phyloP scores from a whole-genome alignment of 2,888 invertebrate genomes.

The Palloptera scutellata region DNA sequence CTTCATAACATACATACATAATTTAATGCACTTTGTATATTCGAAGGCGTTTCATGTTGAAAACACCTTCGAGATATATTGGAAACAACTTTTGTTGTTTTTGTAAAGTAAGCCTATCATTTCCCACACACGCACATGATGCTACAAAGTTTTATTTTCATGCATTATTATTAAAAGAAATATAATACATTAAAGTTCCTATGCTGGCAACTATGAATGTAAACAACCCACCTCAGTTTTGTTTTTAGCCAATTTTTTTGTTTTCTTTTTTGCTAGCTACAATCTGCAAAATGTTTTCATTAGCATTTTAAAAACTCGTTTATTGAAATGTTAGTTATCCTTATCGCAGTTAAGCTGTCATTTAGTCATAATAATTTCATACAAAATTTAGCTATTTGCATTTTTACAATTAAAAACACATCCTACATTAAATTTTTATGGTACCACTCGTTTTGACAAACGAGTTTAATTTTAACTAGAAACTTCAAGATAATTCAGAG shows the following conservation, averaged over 20 bases:
- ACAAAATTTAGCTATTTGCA: no score
- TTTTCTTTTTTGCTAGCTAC: slow-evolving; percentile 12
- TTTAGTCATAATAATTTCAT: slow-evolving; percentile 19
- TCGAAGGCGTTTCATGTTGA: neutral
- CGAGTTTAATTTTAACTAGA: no score
- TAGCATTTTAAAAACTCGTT: slow-evolving; percentile 18
- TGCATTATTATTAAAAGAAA: no score
- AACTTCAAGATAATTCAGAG: no score
- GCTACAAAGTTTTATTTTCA: neutral
- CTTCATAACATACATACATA: no score
- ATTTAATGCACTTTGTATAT: neutral
- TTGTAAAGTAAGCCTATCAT: neutral
- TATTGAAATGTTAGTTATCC: slow-evolving; percentile 27
- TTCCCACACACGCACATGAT: neutral
- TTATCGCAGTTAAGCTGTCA: slow-evolving; percentile 27
- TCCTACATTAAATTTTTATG: no score
- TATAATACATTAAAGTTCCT: neutral
- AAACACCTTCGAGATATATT: neutral
- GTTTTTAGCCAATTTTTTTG: slow-evolving; percentile 12
- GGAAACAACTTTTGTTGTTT: neutral
- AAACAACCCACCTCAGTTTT: neutral
- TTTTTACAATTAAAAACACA: no score
- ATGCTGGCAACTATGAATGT: no score
- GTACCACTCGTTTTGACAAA: no score
- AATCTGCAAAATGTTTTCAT: slow-evolving; percentile 1